Base-by-base conservation (phyloP, 2,888 invertebrate species). In the Volucella inanis region DNA sequence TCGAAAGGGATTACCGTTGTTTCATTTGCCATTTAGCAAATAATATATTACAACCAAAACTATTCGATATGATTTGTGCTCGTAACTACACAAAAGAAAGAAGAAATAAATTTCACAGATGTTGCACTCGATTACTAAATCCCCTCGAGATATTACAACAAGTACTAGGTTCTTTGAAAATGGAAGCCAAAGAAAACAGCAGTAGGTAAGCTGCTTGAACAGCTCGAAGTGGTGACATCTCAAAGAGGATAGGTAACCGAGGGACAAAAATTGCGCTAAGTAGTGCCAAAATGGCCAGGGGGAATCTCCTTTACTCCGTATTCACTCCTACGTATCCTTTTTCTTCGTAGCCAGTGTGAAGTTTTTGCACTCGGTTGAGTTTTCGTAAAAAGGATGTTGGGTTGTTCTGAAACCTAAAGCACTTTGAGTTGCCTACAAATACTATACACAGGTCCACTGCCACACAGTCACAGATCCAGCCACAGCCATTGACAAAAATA, bases 71-170 rank as follows among this genome's bases (percentile, higher is more conserved):
- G 57, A 75, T 75, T 75, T 75, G 59, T 31, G 31, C 6, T 6
- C 31, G 31, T 61, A 55, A 47, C 52, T 59, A 47, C 12, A 54
- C 15, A 18, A 10, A 65, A 57, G 31, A 3, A 3, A 68, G 68
- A 50, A 39, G 57, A 75, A 68, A 67, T 43, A 59, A 57, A 50
- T 81, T 64, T 76, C 64, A 71, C 64, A 77, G 76, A 81, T 64
- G 55, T 64, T 76, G 55, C 81, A 81, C 76, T 81, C 76, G 70
- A 70, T 81, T 70, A 70, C 57, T 43, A 12, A 74, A 74, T 61
- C 31, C 54, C 64, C 64, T 22, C 10, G 52, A 65, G 79, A 59
- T 52, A 31, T 71, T 65, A 68, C 72, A 78, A 78, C 71, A 65
- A 79, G 59, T 52, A 57, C 43, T 41, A 3, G 55, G 45, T 41